A percentile compares a stretch with the other conserved stretches of the same genome.
Conservation (phyloP, 2,888 invertebrate species). For the Sinelater perroti region DNA sequence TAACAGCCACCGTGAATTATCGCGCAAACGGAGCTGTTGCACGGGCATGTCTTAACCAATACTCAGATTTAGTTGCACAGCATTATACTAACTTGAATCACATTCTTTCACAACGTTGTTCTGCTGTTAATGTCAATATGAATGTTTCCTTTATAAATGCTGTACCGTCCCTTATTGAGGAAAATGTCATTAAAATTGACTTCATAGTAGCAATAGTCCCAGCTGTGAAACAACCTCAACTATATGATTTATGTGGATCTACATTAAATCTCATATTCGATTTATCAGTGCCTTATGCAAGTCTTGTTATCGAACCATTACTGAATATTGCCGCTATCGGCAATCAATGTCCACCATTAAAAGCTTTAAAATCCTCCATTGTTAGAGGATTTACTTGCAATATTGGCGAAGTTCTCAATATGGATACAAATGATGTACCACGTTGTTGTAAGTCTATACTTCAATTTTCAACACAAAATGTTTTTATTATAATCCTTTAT, state of each 20-base stretch:
- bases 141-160: slow-evolving; percentile 90
- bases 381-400: slow-evolving; percentile 92
- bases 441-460: slow-evolving; percentile 85
- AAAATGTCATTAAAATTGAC: slow-evolving; percentile 89
- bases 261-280: slow-evolving; percentile 94
- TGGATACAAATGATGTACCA: slow-evolving; percentile 90
- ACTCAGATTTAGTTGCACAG: slow-evolving; percentile 83
- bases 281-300: slow-evolving; percentile 90
- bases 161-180: slow-evolving; percentile 80
- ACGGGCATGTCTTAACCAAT: slow-evolving; percentile 82
- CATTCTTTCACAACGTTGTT: slow-evolving; percentile 89
- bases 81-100: slow-evolving; percentile 82
- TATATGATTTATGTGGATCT: slow-evolving; percentile 95
- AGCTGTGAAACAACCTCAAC: slow-evolving; percentile 86
- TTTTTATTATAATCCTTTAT: slow-evolving; percentile 22
- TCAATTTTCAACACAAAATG: not conserved
- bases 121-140: slow-evolving; percentile 93
- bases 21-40: slow-evolving; percentile 91
- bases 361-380: slow-evolving; percentile 85
- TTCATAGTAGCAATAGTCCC: slow-evolving; percentile 89
- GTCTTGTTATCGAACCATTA: slow-evolving; percentile 87
- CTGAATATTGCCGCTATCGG: slow-evolving; percentile 89
- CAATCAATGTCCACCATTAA: slow-evolving; percentile 90
- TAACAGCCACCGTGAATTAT: slow-evolving; percentile 85
- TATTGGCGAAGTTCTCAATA: slow-evolving; percentile 92